Percentiles rank a stretch among this genome's conserved stretches.
Evolutionary conservation across 2,888 invertebrate species (phyloP).

Genomic region (Hypomecis atomaria): DNA sequence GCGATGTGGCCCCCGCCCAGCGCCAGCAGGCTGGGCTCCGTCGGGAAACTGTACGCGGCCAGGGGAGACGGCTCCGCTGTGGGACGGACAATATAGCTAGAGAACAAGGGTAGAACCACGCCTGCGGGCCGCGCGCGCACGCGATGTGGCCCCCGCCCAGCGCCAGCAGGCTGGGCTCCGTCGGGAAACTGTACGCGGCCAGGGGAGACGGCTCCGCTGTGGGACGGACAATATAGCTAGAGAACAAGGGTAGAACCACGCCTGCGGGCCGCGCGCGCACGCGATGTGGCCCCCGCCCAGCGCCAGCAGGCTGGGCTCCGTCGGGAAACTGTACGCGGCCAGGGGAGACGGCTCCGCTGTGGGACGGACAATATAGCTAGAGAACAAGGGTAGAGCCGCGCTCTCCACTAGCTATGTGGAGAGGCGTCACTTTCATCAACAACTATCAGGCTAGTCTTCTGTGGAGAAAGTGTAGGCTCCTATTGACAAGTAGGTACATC

Average conservation of each 20-base stretch:
- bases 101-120: too few relatives aligned
- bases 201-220: slow-evolving; percentile 67
- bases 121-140: slow-evolving; percentile 85
- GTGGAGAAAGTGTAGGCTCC: too few relatives aligned
- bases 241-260: too few relatives aligned
- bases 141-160: slow-evolving; percentile 95
- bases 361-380: neutral
- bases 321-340: slow-evolving; percentile 71
- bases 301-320: slow-evolving; percentile 95
- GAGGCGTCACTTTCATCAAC: too few relatives aligned
- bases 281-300: slow-evolving; percentile 95
- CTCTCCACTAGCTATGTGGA: too few relatives aligned
- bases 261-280: slow-evolving; percentile 85
- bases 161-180: slow-evolving; percentile 95
- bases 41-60: slow-evolving; percentile 71
- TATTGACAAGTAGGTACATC: too few relatives aligned
- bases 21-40: slow-evolving; percentile 95
- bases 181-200: slow-evolving; percentile 71
- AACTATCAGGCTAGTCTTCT: too few relatives aligned
- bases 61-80: slow-evolving; percentile 67
- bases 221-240: neutral
- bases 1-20: slow-evolving; percentile 95
- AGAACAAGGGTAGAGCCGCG: too few relatives aligned
- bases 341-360: slow-evolving; percentile 67
- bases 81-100: neutral